Evolutionary conservation across 2,797 vertebrate species (phyloP), one percentile per base, ranked within the genome.

Genomic region (Urocyon cinereoargenteus): DNA sequence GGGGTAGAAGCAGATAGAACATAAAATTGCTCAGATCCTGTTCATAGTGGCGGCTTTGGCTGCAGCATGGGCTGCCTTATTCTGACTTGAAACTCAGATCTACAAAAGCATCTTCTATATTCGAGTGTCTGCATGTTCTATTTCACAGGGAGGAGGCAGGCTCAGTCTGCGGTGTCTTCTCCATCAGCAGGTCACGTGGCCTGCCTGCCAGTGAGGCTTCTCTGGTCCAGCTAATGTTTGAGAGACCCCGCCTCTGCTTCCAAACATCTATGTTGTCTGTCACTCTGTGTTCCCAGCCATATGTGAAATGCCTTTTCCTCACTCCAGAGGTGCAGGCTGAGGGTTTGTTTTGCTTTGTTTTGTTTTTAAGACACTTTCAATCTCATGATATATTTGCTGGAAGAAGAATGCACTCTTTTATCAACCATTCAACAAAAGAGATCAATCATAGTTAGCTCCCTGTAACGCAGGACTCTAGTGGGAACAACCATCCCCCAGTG

Each of bases 351-450:
- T 55, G 31, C 24, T 51, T 64, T 87, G 6, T 45, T 88, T 51
- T 36, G 2, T 77, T 72, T 90, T 87, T 31, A 81, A 92, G 45
- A 78, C n/a, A n/a, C n/a, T 72, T 97, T 94, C 8, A 31, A 64
- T 87, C n/a, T 73, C 34, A 61, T 34, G 53, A 4, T 26, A 1
- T 66, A 66, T 81, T 88, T 92, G 22, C n/a, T 45, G 90, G 49
- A 84, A 72, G 86, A 88, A 49, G 18, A 84, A 89, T 40, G 18
- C 18, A 53, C 55, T 84, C 2, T 94, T 90, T 79, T 77, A 11
- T 78, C 53, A 57, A 66, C 21, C 12, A 55, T 49, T 91, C 26
- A 57, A 12, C 13, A 55, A 64, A n/a, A 85, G 53, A 81, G 19
- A 49, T 77, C 21, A 62, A 51, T 75, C 1, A 0, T 53, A 57